phyloP scores from a whole-genome alignment of 2,888 invertebrate genomes.

The Lamproptera curius region DNA sequence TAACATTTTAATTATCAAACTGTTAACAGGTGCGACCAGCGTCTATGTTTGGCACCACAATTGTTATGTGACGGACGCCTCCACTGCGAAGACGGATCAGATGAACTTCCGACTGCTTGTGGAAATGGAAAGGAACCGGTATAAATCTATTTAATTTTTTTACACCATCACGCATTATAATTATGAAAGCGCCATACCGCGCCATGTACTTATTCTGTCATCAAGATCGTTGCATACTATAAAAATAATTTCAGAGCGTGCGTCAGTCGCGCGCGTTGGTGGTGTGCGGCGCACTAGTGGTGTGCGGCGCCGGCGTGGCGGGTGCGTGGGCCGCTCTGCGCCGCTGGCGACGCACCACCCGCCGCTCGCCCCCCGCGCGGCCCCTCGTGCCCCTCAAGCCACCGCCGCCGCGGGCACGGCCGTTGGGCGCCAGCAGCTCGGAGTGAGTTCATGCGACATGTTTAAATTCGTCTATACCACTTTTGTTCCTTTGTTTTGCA shows the following conservation, averaged over 20 bases:
- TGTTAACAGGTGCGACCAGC: conserved; percentile 76
- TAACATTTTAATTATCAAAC: background rate
- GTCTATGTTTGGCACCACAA: conserved; percentile 83
- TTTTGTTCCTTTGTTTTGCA: no score
- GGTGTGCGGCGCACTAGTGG: conserved; percentile 44
- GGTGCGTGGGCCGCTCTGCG: conserved; percentile 43
- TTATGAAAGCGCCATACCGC: no score
- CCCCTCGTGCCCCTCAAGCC: conserved; percentile 29
- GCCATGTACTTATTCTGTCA: no score
- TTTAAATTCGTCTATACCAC: background rate
- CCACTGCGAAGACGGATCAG: conserved; percentile 89
- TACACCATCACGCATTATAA: no score
- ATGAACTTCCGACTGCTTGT: conserved; percentile 84
- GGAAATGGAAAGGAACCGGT: conserved; percentile 55
- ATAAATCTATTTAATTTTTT: no score
- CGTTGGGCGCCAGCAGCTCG: conserved; percentile 37
- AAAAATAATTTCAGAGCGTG: conserved; percentile 18
- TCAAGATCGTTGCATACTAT: no score
- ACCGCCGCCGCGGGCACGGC: conserved; percentile 28
- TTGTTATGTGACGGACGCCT: conserved; percentile 86
- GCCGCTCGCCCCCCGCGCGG: conserved; percentile 29
- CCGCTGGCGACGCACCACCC: conserved; percentile 32
- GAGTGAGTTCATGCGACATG: conserved; percentile 63
- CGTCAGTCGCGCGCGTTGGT: conserved; percentile 42
- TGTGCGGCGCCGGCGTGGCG: conserved; percentile 40